Evolutionary conservation across 1,140 invertebrate species (phyloP).

Genomic region (Bombus soroeensis): DNA sequence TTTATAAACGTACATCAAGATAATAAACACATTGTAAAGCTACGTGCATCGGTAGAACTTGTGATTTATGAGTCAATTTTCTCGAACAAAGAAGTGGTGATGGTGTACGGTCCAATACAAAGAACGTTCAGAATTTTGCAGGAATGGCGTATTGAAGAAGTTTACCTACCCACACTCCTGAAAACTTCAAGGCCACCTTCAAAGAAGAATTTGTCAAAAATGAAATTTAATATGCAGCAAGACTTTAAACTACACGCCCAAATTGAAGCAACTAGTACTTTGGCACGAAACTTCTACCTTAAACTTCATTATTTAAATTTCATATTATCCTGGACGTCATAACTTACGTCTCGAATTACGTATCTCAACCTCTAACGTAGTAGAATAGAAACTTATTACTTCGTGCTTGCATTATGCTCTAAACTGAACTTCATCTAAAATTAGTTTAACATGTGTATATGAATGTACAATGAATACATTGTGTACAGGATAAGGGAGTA

Average conservation of each 20-base stretch:
- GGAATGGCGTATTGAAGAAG: too few species aligned
- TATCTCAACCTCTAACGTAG: background rate
- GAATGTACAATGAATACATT: background rate
- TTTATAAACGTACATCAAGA: too few species aligned
- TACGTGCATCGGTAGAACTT: too few species aligned
- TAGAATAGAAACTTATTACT: background rate
- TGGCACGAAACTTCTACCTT: background rate
- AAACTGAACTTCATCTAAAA: background rate
- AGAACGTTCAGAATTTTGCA: too few species aligned
- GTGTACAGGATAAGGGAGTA: too few species aligned
- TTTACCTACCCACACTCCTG: too few species aligned
- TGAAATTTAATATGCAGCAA: background rate
- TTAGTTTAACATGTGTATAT: background rate
- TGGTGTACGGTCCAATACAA: too few species aligned
- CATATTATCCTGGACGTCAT: background rate
- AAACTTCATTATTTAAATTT: slow-evolving; percentile 8
- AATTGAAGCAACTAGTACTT: background rate
- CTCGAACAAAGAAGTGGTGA: too few species aligned
- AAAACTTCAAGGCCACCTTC: too few species aligned
- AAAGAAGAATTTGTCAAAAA: slow-evolving; percentile 5
- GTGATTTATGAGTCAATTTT: too few species aligned
- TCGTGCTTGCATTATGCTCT: background rate
- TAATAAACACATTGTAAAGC: too few species aligned
- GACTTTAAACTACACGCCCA: background rate
- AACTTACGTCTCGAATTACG: background rate